phyloP scores from a whole-genome alignment of 2,888 invertebrate genomes.

The Andrena camellia region DNA sequence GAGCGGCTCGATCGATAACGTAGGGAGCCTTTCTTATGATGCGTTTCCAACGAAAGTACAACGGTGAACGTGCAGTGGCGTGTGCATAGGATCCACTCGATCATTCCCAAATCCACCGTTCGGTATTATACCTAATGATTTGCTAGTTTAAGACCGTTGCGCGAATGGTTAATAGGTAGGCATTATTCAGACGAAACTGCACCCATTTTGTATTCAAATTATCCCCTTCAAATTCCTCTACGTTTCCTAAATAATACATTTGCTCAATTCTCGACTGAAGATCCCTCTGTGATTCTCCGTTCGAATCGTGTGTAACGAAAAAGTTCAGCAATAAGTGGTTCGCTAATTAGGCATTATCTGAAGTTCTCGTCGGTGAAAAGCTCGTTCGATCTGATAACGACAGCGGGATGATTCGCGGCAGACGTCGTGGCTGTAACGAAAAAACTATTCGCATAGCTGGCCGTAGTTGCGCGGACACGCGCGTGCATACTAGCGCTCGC shows the following conservation, averaged over 20 bases:
- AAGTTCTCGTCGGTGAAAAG: conserved; percentile 4
- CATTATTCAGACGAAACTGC: neutral
- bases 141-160: conserved; percentile 1
- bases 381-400: conserved; percentile 8
- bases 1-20: conserved; percentile 56
- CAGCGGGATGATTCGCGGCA: neutral
- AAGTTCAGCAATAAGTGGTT: neutral
- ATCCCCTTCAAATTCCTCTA: too few relatives aligned
- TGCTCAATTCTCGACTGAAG: neutral
- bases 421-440: conserved; percentile 8
- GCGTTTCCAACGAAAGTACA: conserved; percentile 39
- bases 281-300: neutral
- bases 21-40: conserved; percentile 43
- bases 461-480: conserved; percentile 40
- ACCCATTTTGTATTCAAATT: neutral
- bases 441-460: conserved; percentile 17
- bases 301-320: neutral
- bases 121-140: neutral
- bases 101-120: conserved; percentile 2
- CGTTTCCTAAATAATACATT: too few relatives aligned
- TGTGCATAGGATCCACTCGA: neutral
- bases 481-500: conserved; percentile 55
- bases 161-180: neutral
- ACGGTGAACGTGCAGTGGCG: neutral
- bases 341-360: neutral